These are phyloP conservation scores for Upupa epops DNA, from an alignment of 2,113 vertebrate species.

Conservation along the genomic window DNA sequence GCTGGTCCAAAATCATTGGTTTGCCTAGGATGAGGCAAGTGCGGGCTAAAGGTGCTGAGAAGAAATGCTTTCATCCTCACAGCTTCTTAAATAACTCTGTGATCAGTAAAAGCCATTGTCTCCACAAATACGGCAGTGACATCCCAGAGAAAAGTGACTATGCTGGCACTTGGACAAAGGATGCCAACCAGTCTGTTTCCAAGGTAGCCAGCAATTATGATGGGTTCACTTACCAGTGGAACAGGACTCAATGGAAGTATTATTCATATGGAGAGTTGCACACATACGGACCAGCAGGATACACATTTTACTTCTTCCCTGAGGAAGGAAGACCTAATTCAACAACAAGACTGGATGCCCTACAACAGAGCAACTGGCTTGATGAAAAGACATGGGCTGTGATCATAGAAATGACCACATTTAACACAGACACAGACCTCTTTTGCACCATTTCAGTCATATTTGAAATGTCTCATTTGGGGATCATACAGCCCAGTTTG, in stretches of 20 bases:
- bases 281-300: slow-evolving; percentile 63
- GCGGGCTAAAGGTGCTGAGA: not conserved
- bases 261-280: slow-evolving; percentile 35
- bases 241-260: slow-evolving; percentile 36
- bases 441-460: slow-evolving; percentile 65
- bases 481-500: slow-evolving; percentile 50
- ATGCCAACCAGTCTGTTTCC: not conserved
- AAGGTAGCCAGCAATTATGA: not conserved
- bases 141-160: slow-evolving; percentile 29
- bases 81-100: not conserved
- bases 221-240: slow-evolving; percentile 58
- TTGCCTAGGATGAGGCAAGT: slow-evolving; percentile 73
- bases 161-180: slow-evolving; percentile 27
- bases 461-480: slow-evolving; percentile 65
- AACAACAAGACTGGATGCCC: slow-evolving; percentile 5
- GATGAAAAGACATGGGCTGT: slow-evolving; percentile 73
- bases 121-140: slow-evolving; percentile 19
- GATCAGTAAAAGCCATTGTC: slow-evolving; percentile 55
- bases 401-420: slow-evolving; percentile 65
- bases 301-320: slow-evolving; percentile 67
- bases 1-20: slow-evolving; percentile 68
- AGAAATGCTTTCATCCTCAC: slow-evolving; percentile 10
- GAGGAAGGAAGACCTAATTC: slow-evolving; percentile 47
- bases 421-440: slow-evolving; percentile 52
- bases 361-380: slow-evolving; percentile 61